Conservation (phyloP, 2,888 invertebrate genomes). For the Scaptodrosophila latifasciaeformis region DNA sequence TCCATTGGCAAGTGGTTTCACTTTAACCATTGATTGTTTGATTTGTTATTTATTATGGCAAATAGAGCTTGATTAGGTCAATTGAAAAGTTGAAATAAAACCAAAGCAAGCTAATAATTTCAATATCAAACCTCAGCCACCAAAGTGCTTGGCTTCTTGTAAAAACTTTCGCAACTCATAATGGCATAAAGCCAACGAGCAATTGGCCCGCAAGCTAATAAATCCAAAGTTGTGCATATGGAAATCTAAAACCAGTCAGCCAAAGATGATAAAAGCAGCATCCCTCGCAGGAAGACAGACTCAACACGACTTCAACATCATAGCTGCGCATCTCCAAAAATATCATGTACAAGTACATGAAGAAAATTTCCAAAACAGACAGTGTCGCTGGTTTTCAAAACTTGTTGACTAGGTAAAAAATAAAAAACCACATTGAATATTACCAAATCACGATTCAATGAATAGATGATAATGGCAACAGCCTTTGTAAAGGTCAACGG, state of each 20-base stretch:
- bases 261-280: not conserved
- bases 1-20: too few relatives aligned
- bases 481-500: slow-evolving; percentile 39
- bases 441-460: slow-evolving; percentile 16
- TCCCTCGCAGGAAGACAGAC: not conserved
- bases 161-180: not conserved
- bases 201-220: slow-evolving; percentile 17
- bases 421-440: not conserved
- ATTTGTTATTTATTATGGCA: too few relatives aligned
- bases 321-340: not conserved
- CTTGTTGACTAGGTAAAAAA: too few relatives aligned
- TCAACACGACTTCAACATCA: not conserved
- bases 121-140: not conserved
- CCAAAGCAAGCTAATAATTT: not conserved
- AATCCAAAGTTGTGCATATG: slow-evolving; percentile 1
- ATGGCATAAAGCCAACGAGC: slow-evolving; percentile 9
- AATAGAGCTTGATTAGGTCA: too few relatives aligned
- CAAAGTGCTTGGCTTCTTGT: not conserved
- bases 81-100: not conserved
- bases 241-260: not conserved
- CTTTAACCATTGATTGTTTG: too few relatives aligned
- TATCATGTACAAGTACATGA: too few relatives aligned
- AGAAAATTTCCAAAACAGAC: too few relatives aligned
- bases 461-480: slow-evolving; percentile 6
- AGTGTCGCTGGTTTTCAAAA: too few relatives aligned